Evolutionary conservation across 2,888 invertebrate genomes (phyloP).

Genomic region (Nipponacmea schrenckii): DNA sequence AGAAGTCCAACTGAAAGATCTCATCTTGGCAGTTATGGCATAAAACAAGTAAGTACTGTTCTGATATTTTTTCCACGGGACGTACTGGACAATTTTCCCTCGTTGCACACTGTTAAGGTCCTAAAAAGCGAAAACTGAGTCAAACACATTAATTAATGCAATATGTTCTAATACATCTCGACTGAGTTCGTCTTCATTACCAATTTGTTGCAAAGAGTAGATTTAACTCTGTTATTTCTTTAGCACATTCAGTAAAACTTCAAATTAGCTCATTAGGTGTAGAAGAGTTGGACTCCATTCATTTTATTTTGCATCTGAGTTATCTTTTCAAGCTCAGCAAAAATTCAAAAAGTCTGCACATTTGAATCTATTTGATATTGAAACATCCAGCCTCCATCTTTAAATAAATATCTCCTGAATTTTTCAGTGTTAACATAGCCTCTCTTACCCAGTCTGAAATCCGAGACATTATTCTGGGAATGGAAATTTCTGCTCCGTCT

Average conservation of each 20-base stretch:
- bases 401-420: too few relatives aligned
- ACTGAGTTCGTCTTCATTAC: too few relatives aligned
- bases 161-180: background rate
- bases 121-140: background rate
- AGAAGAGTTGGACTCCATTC: too few relatives aligned
- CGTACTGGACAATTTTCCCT: background rate
- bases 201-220: too few relatives aligned
- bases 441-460: slow-evolving; percentile 99
- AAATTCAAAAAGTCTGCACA: too few relatives aligned
- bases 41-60: slow-evolving; percentile 88
- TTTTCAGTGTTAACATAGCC: slow-evolving; percentile 91
- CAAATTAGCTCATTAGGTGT: too few relatives aligned
- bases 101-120: background rate
- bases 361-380: too few relatives aligned
- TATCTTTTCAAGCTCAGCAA: too few relatives aligned
- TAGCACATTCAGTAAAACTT: too few relatives aligned
- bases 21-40: slow-evolving; percentile 98
- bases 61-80: background rate
- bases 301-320: too few relatives aligned
- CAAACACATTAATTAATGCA: background rate
- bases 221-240: too few relatives aligned
- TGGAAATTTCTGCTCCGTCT: slow-evolving; percentile 99
- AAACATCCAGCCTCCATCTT: too few relatives aligned
- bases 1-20: slow-evolving; percentile 96
- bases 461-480: slow-evolving; percentile 97